These are phyloP conservation scores for Parnassius orleans DNA, from an alignment of 2,888 invertebrate species.

Conservation along the genomic window DNA sequence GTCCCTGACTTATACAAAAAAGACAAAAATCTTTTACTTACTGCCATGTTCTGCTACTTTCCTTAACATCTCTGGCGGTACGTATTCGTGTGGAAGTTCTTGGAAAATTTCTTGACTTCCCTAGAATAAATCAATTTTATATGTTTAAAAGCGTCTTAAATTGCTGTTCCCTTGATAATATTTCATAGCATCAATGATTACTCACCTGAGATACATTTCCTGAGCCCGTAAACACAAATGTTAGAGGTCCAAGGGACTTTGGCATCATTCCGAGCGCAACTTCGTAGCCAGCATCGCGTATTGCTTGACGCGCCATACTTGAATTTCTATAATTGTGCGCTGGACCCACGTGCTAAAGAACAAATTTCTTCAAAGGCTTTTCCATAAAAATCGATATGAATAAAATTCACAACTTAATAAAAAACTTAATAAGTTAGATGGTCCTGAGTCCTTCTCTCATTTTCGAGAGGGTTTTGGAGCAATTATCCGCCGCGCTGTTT, in stretches of 20 bases:
- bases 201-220: constrained; percentile 95
- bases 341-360: constrained; percentile 93
- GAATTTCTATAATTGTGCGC: constrained; percentile 99
- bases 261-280: constrained; percentile 98
- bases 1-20: constrained; percentile 1
- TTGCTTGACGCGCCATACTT: constrained; percentile 98
- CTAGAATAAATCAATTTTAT: constrained; percentile 48
- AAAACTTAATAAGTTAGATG: no score
- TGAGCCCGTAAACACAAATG: constrained; percentile 98
- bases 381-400: no score
- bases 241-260: constrained; percentile 97
- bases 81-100: constrained; percentile 98
- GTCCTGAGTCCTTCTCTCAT: no score
- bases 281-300: constrained; percentile 99
- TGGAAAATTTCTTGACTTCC: constrained; percentile 96
- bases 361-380: background rate
- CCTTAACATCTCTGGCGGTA: constrained; percentile 95
- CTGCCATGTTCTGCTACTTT: constrained; percentile 99
- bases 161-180: background rate
- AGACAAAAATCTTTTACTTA: constrained; percentile 62
- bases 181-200: background rate
- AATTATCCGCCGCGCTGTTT: no score
- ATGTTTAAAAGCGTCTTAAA: background rate
- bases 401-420: no score
- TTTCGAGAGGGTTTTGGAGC: no score